Evolutionary conservation across 92 coral and sea anemone species (phyloP), one percentile per base, ranked within the genome.

Genomic region (Muricea muricata): DNA sequence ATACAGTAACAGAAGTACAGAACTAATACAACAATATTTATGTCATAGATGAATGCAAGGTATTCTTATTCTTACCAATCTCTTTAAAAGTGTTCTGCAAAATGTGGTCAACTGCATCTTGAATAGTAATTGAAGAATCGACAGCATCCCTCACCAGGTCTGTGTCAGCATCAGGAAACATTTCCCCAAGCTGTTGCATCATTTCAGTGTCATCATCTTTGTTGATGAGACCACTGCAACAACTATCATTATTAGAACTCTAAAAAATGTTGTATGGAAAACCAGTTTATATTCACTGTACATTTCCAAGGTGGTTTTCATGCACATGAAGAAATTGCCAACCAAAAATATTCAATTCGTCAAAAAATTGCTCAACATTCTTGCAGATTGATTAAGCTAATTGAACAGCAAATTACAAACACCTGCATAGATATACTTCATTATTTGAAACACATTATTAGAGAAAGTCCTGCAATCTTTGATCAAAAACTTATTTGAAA

Each of bases 51-150:
- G 29, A 29, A 56, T 56, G 14, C 29, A 56, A 17, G 29, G 6
- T 65, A 17, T 6, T 23, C 37, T 14, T 17, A 3, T 65, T 65
- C 72, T 34, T 34, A 56, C 23, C 37, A 14, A 29, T 15, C 29
- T 65, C 26, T 12, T 5, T 14, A 8, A 6, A 24, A 17, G 31
- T 65, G 5, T 65, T 65, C 20, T 29, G 11, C 20, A 65, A 23
- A 13, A 65, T 39, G 29, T 15, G 32, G 34, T 65, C 72, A 24
- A 65, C n/a, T 65, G 72, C 72, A 65, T 25, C 72, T 65, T 65
- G 35, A 65, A 65, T 34, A 65, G 72, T 65, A 24, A 65, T 23
- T 65, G 72, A 65, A 14, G 72, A 65, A 21, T 65, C 20, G 13
- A 65, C 37, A 14, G 72, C 72, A 24, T 65, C 72, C 32, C 1